Evolutionary conservation across 2,797 vertebrate species (phyloP).

Genomic region (Anomalospiza imberbis): DNA sequence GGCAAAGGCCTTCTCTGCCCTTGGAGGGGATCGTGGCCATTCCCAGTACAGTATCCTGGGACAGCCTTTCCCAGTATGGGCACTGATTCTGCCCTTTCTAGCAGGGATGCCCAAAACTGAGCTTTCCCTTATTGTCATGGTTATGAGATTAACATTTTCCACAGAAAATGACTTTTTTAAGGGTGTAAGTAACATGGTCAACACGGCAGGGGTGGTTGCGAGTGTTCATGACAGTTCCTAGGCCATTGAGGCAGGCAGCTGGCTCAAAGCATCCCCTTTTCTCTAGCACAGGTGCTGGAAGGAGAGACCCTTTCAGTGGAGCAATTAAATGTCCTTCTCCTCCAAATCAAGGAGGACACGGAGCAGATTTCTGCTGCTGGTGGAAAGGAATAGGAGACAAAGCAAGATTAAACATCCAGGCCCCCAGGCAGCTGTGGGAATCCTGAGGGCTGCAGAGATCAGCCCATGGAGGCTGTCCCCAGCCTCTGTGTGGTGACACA

Average conservation of each 20-base stretch:
- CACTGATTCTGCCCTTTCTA: not conserved
- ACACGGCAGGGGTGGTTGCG: not conserved
- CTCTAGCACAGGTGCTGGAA: not conserved
- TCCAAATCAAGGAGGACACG: fast-evolving
- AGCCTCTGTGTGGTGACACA: fast-evolving
- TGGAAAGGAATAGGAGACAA: not conserved
- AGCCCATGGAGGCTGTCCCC: not conserved
- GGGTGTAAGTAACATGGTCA: not conserved
- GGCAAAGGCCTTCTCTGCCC: not conserved
- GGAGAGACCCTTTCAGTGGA: not conserved
- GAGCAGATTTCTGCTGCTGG: not conserved
- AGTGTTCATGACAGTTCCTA: not conserved
- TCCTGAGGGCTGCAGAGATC: not conserved
- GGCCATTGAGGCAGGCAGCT: fast-evolving
- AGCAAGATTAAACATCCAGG: not conserved
- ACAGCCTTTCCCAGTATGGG: not conserved
- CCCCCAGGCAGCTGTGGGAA: fast-evolving
- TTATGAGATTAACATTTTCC: not conserved
- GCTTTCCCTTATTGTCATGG: not conserved
- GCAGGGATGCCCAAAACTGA: not conserved
- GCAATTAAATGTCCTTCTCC: not conserved
- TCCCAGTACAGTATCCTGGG: not conserved
- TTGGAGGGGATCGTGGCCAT: not conserved
- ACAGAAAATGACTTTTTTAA: not conserved
- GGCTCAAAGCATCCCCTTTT: not conserved